Base-by-base conservation (phyloP, 2,113 vertebrate species). In the Trichechus manatus region DNA sequence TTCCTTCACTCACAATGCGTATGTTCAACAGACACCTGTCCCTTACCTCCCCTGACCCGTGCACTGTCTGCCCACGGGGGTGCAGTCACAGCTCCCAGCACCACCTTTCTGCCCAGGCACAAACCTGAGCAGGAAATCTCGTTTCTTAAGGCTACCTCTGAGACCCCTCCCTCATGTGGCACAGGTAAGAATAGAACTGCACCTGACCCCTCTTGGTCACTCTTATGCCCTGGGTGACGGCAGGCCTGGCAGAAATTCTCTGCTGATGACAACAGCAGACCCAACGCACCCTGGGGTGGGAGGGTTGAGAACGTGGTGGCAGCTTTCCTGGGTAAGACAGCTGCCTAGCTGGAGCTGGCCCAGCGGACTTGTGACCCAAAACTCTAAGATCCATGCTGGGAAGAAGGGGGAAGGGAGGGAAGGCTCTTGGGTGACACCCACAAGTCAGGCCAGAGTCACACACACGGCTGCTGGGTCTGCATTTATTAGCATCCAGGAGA, bases 401-500 rank as follows among this genome's bases (percentile, higher is more conserved):
- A 17, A 31, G 82, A 39, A 2, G 5, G 27, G 10, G 53, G 29
- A 11, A 23, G 23, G n/a, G 36, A 1, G 1, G 27, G 64, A n/a
- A 39, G 68, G 66, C 11, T 23, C 72, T 23, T 6, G 27, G 14
- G 19, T 75, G 56, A 89, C 8, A 0, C 7, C 39, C 31, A 0
- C 0, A 33, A 56, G 29, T 50, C 25, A 36, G 20, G 33, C 6
- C 25, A 64, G 72, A 33, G 79, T 61, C 64, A 44, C 6, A 39
- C 25, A 68, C 42, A 63, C 3, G 19, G 44, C 19, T 79, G 19
- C 6, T n/a, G 20, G 47, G 70, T 20, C 9, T 72, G 61, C 14
- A 9, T 97, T 98, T 98, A 98, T 94, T 97, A 79, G 36, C 78
- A 56, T 20, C 72, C 0, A 0, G n/a, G 59, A 74, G 39, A 11